These are phyloP conservation scores for Pantherophis alleghaniensis DNA, from an alignment of 2,797 vertebrate species.

Conservation along the genomic window DNA sequence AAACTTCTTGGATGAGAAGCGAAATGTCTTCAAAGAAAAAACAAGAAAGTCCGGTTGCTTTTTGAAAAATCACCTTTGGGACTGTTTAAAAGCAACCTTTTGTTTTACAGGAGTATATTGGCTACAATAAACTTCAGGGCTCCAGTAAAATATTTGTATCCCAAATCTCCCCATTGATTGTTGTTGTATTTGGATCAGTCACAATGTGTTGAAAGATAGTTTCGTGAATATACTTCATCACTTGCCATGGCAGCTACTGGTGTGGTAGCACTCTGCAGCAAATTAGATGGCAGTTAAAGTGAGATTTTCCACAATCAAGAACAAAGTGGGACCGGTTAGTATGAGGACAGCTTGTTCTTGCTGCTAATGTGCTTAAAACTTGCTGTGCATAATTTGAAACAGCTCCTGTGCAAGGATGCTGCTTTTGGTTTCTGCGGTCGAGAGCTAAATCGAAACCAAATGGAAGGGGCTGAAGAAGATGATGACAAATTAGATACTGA, in stretches of 20 bases:
- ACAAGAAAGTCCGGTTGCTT: not conserved
- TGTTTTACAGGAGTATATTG: not conserved
- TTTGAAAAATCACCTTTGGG: not conserved
- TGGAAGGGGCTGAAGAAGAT: conserved; percentile 68
- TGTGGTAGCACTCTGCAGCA: conserved; percentile 79
- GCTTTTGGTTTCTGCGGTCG: conserved; percentile 67
- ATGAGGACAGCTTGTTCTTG: conserved; percentile 81
- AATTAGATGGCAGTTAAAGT: conserved; percentile 83
- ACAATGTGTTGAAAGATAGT: conserved; percentile 74
- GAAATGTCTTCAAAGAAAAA: not conserved
- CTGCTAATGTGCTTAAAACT: conserved; percentile 85
- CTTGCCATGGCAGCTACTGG: conserved; percentile 77
- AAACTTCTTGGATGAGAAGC: not conserved
- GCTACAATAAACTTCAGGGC: not conserved
- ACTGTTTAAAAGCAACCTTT: not conserved
- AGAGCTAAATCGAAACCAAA: conserved; percentile 74
- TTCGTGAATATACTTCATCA: conserved; percentile 76
- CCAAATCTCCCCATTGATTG: conserved; percentile 50
- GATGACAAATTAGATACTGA: conserved; percentile 72
- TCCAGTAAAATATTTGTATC: conserved; percentile 35
- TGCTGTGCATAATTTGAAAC: conserved; percentile 80
- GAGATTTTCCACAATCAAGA: conserved; percentile 86
- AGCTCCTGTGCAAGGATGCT: conserved; percentile 70
- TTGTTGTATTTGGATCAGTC: conserved; percentile 70
- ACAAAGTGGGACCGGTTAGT: conserved; percentile 82